Evolutionary conservation across 1,140 invertebrate species (phyloP).

Genomic region (Sinonovacula constricta): DNA sequence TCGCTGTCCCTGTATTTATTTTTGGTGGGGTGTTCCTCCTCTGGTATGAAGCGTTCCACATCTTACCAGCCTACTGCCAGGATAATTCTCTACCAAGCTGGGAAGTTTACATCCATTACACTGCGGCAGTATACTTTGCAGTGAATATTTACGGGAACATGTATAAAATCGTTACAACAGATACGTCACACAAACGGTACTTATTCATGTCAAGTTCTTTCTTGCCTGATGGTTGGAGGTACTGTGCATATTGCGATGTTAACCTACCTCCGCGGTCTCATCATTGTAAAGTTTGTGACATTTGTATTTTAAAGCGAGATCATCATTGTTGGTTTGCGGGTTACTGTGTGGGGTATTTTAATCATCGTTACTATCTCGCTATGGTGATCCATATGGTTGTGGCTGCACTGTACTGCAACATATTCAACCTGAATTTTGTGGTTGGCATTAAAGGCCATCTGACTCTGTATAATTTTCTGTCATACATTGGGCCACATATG

Average conservation of each 20-base stretch:
- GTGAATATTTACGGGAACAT: slow-evolving; percentile 63
- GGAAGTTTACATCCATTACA: slow-evolving; percentile 41
- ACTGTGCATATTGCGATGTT: slow-evolving; percentile 37
- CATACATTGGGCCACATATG: slow-evolving; percentile 65
- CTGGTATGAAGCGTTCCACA: slow-evolving; percentile 59
- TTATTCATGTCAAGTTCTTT: slow-evolving; percentile 27
- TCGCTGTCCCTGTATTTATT: slow-evolving; percentile 51
- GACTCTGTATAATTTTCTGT: slow-evolving; percentile 50
- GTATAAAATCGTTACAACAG: slow-evolving; percentile 56
- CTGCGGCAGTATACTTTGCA: slow-evolving; percentile 40
- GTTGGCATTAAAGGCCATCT: slow-evolving; percentile 60
- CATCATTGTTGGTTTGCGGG: slow-evolving; percentile 97
- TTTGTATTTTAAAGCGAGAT: slow-evolving; percentile 93
- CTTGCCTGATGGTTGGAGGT: slow-evolving; percentile 52
- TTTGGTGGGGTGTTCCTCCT: slow-evolving; percentile 61
- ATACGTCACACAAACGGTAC: slow-evolving; percentile 39
- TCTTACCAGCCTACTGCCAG: slow-evolving; percentile 53
- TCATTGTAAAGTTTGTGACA: slow-evolving; percentile 90
- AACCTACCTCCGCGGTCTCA: slow-evolving; percentile 81
- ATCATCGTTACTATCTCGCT: slow-evolving; percentile 92
- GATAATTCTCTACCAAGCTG: neutral
- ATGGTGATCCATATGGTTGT: slow-evolving; percentile 86
- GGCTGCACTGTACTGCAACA: slow-evolving; percentile 66
- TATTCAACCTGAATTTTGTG: slow-evolving; percentile 65
- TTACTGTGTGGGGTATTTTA: slow-evolving; percentile 93